These are phyloP conservation scores for Lepilemur septentrionalis DNA, from an alignment of 2,797 vertebrate species.

Conservation along the genomic window DNA sequence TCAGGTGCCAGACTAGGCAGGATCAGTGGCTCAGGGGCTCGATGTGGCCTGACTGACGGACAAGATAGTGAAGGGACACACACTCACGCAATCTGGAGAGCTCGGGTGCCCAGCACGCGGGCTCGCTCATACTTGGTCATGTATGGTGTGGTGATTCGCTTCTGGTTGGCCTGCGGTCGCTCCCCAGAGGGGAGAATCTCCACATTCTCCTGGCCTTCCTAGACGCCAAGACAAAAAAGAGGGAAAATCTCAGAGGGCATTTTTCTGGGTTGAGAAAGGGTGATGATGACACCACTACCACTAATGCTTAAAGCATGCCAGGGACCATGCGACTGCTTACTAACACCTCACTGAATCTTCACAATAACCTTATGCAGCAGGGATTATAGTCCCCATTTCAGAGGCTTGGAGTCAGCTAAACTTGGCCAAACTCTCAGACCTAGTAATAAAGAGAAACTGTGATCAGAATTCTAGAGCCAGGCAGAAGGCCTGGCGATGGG, in stretches of 20 bases:
- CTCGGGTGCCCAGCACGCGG: slow-evolving; percentile 95
- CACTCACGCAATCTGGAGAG: slow-evolving; percentile 98
- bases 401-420: background rate
- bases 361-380: background rate
- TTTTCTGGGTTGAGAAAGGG: background rate
- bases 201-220: slow-evolving; percentile 97
- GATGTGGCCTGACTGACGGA: fast-evolving
- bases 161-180: slow-evolving; percentile 94
- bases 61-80: too few relatives aligned
- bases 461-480: background rate
- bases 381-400: background rate
- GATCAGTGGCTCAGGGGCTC: background rate
- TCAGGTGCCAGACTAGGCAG: background rate
- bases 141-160: slow-evolving; percentile 96
- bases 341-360: background rate
- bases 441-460: background rate
- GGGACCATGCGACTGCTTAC: fast-evolving
- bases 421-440: background rate
- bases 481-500: background rate
- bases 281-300: background rate
- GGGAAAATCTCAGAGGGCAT: background rate
- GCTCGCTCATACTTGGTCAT: slow-evolving; percentile 99
- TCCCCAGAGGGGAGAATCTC: slow-evolving; percentile 96
- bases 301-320: background rate
- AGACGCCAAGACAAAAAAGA: slow-evolving; percentile 2